These are phyloP conservation scores for Pinctada fucata DNA, from an alignment of 2,888 invertebrate species.

Conservation along the genomic window DNA sequence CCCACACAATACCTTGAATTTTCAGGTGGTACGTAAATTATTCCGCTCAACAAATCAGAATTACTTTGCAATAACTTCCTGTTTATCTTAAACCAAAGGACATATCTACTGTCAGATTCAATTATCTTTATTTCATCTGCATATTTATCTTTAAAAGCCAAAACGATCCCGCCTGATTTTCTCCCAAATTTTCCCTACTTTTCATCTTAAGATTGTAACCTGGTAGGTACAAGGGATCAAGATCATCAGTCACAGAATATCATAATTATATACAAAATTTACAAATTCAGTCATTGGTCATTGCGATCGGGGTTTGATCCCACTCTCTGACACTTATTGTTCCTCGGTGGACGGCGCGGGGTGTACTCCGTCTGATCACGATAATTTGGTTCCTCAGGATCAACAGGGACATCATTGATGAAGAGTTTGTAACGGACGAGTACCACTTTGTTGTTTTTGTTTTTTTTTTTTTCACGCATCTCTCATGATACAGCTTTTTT, in stretches of 20 bases:
- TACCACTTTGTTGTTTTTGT: no score
- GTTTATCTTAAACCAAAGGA: slow-evolving; percentile 8
- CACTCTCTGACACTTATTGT: slow-evolving; percentile 1
- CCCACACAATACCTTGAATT: slow-evolving; percentile 14
- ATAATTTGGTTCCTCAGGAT: no score
- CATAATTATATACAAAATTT: slow-evolving; percentile 7
- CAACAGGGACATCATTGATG: no score
- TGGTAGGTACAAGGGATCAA: slow-evolving; percentile 5
- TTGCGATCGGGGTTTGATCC: slow-evolving; percentile 4
- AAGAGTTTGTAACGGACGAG: no score
- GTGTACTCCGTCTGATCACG: not conserved
- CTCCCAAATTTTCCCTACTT: not conserved
- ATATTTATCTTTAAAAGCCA: not conserved
- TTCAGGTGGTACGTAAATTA: slow-evolving; percentile 23
- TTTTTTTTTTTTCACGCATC: no score
- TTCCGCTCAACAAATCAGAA: slow-evolving; percentile 13
- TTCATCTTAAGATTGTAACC: slow-evolving; percentile 5
- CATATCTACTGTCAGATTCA: not conserved
- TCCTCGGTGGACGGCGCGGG: not conserved
- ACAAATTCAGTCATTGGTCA: not conserved
- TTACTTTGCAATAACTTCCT: not conserved
- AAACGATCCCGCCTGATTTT: slow-evolving; percentile 20
- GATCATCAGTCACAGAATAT: slow-evolving; percentile 11
- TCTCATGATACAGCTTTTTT: no score
- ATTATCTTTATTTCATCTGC: not conserved